Evolutionary conservation across 1,140 invertebrate genomes (phyloP).

Genomic region (Trichonephila clavata): DNA sequence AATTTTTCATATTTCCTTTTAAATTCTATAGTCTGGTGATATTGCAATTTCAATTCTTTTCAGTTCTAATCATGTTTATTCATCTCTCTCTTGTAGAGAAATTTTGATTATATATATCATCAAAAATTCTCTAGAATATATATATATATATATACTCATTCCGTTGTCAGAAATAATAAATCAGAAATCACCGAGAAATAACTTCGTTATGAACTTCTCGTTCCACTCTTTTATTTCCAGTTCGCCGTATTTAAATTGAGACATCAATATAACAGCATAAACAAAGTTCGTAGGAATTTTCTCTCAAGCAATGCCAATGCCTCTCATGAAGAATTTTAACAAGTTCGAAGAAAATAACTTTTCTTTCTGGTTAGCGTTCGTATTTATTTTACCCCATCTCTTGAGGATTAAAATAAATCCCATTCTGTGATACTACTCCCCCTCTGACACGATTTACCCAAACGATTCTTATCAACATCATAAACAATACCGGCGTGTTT

Average conservation of each 20-base stretch:
- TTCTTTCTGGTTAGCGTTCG: neutral
- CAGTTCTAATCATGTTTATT: no score
- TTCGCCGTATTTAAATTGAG: neutral
- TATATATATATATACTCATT: no score
- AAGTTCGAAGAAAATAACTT: neutral
- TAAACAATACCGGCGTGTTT: conserved; percentile 9
- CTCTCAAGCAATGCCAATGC: no score
- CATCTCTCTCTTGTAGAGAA: no score
- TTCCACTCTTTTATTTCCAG: neutral
- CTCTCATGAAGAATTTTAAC: neutral
- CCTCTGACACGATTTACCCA: neutral
- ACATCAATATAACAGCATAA: neutral
- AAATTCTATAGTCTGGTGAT: no score
- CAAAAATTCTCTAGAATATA: no score
- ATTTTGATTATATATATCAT: no score
- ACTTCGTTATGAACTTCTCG: neutral
- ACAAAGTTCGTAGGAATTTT: neutral
- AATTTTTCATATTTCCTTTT: no score
- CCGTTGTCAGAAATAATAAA: no score
- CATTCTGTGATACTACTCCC: neutral
- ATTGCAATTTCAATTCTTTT: no score
- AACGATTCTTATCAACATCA: conserved; percentile 9
- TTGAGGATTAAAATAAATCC: neutral
- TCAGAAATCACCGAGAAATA: no score
- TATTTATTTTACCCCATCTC: neutral